Percentiles rank a stretch among this genome's conserved stretches.
phyloP scores from a whole-genome alignment of 2,888 invertebrate genomes.

The Germaria angustata region DNA sequence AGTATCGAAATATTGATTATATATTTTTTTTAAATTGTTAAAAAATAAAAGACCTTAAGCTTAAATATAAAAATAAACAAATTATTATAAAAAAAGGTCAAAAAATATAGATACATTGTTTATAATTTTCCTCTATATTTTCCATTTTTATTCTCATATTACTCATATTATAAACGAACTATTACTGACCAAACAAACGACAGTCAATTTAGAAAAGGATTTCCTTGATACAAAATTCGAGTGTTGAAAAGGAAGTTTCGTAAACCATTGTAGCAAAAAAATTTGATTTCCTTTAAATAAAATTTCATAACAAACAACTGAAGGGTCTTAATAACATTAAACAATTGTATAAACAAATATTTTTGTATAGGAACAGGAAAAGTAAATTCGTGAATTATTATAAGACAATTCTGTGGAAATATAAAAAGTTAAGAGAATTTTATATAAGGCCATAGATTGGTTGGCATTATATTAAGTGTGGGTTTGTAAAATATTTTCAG shows the following conservation, averaged over 20 bases:
- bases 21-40: too few species aligned
- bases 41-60: too few species aligned
- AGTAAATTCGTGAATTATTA: neutral
- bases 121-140: too few species aligned
- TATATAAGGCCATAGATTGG: neutral
- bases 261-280: constrained; percentile 57
- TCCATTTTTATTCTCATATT: too few species aligned
- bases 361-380: neutral
- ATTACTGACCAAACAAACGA: constrained; percentile 59
- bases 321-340: neutral
- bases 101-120: too few species aligned
- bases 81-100: too few species aligned
- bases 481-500: neutral
- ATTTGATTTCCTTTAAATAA: constrained; percentile 62
- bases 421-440: neutral
- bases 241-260: constrained; percentile 57
- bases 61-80: too few species aligned
- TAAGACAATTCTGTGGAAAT: neutral
- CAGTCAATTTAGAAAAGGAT: constrained; percentile 61
- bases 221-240: constrained; percentile 48
- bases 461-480: neutral
- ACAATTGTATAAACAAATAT: neutral
- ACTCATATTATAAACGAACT: constrained; percentile 43
- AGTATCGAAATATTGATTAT: too few species aligned
- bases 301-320: constrained; percentile 17